Percentiles rank a stretch among this genome's conserved stretches.
These are phyloP conservation scores for Cyprinodon diabolis DNA, from an alignment of 2,797 vertebrate genomes.

Conservation along the genomic window DNA sequence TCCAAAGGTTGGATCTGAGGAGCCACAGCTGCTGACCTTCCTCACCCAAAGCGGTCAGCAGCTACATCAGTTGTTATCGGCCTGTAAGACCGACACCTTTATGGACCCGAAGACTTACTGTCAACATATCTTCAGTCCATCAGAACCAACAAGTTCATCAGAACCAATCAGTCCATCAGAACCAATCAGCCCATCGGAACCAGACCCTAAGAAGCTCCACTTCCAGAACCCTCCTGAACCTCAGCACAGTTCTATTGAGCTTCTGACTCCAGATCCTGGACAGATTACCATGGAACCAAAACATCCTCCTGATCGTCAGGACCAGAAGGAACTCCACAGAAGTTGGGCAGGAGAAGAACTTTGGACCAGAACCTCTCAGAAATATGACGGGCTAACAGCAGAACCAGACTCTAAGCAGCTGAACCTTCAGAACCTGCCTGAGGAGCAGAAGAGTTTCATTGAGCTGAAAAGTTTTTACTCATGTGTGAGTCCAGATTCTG, in stretches of 20 bases:
- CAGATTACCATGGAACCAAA: not conserved
- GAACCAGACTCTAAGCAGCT: not conserved
- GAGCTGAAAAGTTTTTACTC: not conserved
- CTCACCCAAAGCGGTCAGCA: not conserved
- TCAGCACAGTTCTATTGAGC: not conserved
- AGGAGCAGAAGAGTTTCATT: not conserved
- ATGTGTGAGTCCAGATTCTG: not conserved
- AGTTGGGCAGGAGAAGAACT: not conserved
- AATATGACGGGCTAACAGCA: not conserved
- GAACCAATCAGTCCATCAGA: too few relatives aligned
- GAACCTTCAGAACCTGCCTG: not conserved
- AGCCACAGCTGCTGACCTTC: not conserved
- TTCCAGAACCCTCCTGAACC: not conserved
- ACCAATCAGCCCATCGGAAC: not conserved
- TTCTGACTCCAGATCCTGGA: not conserved
- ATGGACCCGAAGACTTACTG: not conserved
- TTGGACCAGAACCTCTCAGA: not conserved
- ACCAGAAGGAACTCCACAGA: not conserved
- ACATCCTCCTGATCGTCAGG: not conserved
- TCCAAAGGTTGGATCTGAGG: not conserved
- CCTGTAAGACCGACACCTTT: not conserved
- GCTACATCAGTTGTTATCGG: not conserved
- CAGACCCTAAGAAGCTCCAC: not conserved
- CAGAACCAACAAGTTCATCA: not conserved
- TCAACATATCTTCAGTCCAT: not conserved